Conservation (phyloP, 2,113 vertebrate species). For the Physeter macrocephalus region DNA sequence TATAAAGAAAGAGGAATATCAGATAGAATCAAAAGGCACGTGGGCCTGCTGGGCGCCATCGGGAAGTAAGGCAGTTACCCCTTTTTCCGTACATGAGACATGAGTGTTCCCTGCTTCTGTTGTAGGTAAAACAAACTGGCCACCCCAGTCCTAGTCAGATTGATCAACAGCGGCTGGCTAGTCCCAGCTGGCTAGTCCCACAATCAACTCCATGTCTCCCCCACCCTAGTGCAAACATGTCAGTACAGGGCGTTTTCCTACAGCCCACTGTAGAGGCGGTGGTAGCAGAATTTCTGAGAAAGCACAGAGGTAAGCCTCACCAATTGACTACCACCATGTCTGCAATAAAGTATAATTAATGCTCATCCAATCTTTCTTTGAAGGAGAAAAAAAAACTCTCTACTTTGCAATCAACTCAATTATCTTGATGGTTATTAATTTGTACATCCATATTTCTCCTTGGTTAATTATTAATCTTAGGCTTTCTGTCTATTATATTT, state of each 20-base stretch:
- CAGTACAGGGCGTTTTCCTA: not conserved
- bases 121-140: not conserved
- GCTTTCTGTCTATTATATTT: not conserved
- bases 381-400: not conserved
- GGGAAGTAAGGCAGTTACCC: not conserved
- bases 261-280: not conserved
- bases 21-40: not conserved
- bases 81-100: not conserved
- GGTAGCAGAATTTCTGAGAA: not conserved
- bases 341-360: not conserved
- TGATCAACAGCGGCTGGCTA: too few relatives aligned
- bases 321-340: not conserved
- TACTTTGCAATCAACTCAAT: not conserved
- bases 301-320: not conserved
- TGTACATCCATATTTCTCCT: slow-evolving; percentile 60
- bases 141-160: too few relatives aligned
- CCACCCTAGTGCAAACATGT: not conserved
- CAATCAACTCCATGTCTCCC: not conserved
- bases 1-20: not conserved
- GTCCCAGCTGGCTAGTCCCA: too few relatives aligned
- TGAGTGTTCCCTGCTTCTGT: not conserved
- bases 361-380: not conserved
- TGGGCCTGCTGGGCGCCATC: not conserved
- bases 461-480: slow-evolving; percentile 56
- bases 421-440: slow-evolving; percentile 62